Base-by-base conservation (phyloP, 2,113 vertebrate species). In the Suricata suricatta region DNA sequence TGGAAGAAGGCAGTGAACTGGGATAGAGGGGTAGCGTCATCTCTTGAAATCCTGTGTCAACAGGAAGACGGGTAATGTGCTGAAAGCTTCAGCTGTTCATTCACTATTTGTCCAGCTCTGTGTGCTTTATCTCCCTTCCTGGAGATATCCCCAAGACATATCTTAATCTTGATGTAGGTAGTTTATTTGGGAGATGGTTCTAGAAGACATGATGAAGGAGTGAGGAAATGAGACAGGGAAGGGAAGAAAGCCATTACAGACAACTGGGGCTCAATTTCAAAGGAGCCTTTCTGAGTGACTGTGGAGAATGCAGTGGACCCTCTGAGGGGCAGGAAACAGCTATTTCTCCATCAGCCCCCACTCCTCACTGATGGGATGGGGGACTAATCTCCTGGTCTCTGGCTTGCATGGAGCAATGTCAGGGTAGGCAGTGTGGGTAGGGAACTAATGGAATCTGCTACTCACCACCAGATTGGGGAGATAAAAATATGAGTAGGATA, bases 371-470 rank as follows among this genome's bases (percentile, higher is more conserved):
- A 19, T 19, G 50, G 41, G 68, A n/a, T 68, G 15, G 60, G 31
- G 3, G 38, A 7, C 47, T 85, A 13, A 44, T 31, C 47, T 64
- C 23, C 35, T 1, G 7, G 29, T 72, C 38, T 74, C 74, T 68
- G 35, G 33, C 31, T 47, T 50, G 19, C 6, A 60, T 14, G 38
- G 52, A 90, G 47, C 44, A 29, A 21, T 17, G 21, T 50, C 69
- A 86, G 72, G 41, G 33, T 54, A 21, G 31, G 15, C 1, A 0
- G 4, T 57, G 3, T 69, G 16, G 63, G 52, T 35, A 25, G 27
- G 33, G 33, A 92, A 41, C 81, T 63, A 68, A 76, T 29, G 76
- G 74, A 93, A 82, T 54, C 66, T 74, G 41, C 54, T 33, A 15
- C 23, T 15, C 63, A 7, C 38, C n/a, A 23, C n/a, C 21, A 79